Conservation (phyloP, 2,888 invertebrate genomes). For the Agrochola lychnidis region DNA sequence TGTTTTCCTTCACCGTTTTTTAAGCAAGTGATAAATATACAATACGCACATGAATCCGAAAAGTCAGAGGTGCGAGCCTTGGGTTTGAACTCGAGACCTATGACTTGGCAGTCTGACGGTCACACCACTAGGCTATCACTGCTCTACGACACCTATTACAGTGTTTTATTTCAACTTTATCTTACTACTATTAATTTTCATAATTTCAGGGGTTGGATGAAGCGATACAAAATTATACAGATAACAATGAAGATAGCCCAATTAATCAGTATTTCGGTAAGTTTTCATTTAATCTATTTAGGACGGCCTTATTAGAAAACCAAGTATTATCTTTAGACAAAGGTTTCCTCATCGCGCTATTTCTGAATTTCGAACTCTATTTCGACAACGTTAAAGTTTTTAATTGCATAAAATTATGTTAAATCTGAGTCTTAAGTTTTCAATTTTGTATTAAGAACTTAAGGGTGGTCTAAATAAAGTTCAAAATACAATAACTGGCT, state of each 20-base stretch:
- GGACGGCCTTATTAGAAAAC: background rate
- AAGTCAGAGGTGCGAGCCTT: too few species aligned
- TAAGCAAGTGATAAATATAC: too few species aligned
- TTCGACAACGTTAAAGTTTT: background rate
- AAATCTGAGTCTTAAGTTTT: too few species aligned
- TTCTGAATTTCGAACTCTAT: background rate
- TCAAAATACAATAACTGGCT: background rate
- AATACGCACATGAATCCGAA: too few species aligned
- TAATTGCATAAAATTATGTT: background rate
- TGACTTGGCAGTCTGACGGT: too few species aligned
- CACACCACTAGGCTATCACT: too few species aligned
- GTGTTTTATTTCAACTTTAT: background rate
- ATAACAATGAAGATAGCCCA: conserved; percentile 58
- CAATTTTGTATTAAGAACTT: background rate
- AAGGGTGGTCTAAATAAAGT: background rate
- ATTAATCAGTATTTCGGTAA: conserved; percentile 66
- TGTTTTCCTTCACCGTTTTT: too few species aligned
- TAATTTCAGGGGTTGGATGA: conserved; percentile 69
- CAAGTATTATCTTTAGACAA: too few species aligned
- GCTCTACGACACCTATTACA: background rate
- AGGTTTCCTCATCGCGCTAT: too few species aligned
- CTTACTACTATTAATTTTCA: background rate
- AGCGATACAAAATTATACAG: conserved; percentile 62
- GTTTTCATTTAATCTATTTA: conserved; percentile 11
- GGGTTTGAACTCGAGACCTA: too few species aligned